Conservation (phyloP, 2,113 vertebrate genomes). For the Vicugna pacos region DNA sequence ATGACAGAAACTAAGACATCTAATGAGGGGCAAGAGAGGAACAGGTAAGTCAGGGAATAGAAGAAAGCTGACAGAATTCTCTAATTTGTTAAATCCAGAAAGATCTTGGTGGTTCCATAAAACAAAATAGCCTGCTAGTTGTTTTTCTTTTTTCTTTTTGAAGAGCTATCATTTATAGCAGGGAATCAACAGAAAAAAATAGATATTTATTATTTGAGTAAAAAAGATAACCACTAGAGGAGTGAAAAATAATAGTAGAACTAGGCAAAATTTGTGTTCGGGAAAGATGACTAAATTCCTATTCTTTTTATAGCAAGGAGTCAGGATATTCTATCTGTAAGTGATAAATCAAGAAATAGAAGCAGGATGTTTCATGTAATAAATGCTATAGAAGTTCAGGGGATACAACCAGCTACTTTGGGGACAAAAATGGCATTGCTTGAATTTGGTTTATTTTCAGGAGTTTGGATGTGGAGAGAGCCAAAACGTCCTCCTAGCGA, state of each 20-base stretch:
- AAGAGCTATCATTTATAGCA: not conserved
- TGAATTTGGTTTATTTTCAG: conserved; percentile 13
- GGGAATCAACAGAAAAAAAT: not conserved
- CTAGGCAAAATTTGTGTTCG: not conserved
- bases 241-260: not conserved
- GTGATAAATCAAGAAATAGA: not conserved
- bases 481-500: not conserved
- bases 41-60: not conserved
- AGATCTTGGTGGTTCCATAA: not conserved
- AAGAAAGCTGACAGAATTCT: not conserved
- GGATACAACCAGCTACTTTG: not conserved
- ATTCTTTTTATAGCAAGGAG: not conserved
- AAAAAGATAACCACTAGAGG: not conserved
- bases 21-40: not conserved
- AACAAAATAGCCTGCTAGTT: not conserved
- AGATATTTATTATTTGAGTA: not conserved
- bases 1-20: not conserved
- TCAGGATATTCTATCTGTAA: not conserved
- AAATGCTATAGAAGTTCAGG: not conserved
- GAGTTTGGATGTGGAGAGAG: not conserved
- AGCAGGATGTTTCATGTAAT: not conserved
- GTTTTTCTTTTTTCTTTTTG: not conserved
- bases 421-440: not conserved
- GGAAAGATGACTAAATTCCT: not conserved
- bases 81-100: not conserved